Conservation (phyloP, 2,113 vertebrate species). For the Plestiodon gilberti region DNA sequence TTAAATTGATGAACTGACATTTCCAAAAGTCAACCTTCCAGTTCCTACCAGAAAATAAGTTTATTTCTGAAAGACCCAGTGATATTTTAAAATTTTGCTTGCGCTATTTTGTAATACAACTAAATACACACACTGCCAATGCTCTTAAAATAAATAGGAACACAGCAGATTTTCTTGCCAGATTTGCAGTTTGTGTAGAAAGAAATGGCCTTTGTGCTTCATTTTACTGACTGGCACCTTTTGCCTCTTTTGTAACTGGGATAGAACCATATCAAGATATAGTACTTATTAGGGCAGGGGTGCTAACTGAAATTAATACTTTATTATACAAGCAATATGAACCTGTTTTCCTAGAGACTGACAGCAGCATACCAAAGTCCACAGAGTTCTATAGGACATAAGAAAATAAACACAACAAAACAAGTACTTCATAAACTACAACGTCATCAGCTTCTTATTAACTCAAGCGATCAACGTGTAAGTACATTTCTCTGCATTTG, state of each 20-base stretch:
- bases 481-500: not conserved
- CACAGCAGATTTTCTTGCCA: not conserved
- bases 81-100: not conserved
- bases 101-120: not conserved
- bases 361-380: not conserved
- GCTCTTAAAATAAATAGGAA: slow-evolving; percentile 44
- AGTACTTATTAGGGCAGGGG: not conserved
- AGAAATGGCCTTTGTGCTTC: not conserved
- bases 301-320: not conserved
- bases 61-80: not conserved
- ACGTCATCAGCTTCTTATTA: not conserved
- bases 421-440: not conserved
- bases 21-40: not conserved
- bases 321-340: not conserved
- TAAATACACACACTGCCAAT: not conserved
- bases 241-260: not conserved
- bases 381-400: not conserved
- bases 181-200: not conserved
- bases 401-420: not conserved
- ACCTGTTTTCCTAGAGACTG: not conserved
- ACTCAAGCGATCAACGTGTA: not conserved
- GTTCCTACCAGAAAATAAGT: not conserved
- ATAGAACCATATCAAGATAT: not conserved
- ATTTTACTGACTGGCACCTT: not conserved
- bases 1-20: not conserved